phyloP scores from a whole-genome alignment of 2,113 vertebrate species.

The Cyprinodon tularosa region DNA sequence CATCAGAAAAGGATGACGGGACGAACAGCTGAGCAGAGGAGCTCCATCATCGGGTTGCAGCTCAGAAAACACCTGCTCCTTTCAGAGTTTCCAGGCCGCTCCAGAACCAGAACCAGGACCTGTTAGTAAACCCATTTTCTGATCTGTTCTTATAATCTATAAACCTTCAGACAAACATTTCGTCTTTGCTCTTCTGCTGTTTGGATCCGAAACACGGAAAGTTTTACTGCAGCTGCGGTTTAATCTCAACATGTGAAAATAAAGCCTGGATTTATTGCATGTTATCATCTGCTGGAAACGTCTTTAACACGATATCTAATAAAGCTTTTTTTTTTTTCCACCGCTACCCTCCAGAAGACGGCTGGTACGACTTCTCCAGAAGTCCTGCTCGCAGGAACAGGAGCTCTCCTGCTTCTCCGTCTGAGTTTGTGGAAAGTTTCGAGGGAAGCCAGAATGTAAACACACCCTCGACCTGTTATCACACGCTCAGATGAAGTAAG shows the following conservation, averaged over 20 bases:
- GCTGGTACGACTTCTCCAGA: background rate
- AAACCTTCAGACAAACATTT: too few relatives aligned
- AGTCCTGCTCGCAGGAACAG: background rate
- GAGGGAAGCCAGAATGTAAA: conserved; percentile 17
- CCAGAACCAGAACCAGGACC: too few relatives aligned
- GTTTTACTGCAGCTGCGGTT: background rate
- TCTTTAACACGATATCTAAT: background rate
- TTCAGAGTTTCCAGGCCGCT: too few relatives aligned
- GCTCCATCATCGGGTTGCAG: too few relatives aligned
- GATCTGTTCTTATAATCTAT: too few relatives aligned
- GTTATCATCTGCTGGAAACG: background rate
- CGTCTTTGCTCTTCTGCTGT: background rate
- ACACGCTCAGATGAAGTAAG: conserved; percentile 41
- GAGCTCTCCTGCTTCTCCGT: background rate
- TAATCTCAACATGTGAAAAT: background rate
- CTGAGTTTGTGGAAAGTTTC: background rate
- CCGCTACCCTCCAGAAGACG: background rate
- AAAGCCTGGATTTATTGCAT: background rate
- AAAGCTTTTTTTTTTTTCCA: background rate
- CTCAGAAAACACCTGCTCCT: too few relatives aligned
- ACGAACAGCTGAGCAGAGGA: too few relatives aligned
- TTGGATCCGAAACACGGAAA: background rate
- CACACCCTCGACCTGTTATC: conserved; percentile 52
- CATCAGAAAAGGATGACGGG: too few relatives aligned
- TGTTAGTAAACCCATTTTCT: too few relatives aligned